Percentiles rank a stretch among this genome's conserved stretches.
Conservation (phyloP, 2,888 invertebrate species). For the Drosophila multiciliata region DNA sequence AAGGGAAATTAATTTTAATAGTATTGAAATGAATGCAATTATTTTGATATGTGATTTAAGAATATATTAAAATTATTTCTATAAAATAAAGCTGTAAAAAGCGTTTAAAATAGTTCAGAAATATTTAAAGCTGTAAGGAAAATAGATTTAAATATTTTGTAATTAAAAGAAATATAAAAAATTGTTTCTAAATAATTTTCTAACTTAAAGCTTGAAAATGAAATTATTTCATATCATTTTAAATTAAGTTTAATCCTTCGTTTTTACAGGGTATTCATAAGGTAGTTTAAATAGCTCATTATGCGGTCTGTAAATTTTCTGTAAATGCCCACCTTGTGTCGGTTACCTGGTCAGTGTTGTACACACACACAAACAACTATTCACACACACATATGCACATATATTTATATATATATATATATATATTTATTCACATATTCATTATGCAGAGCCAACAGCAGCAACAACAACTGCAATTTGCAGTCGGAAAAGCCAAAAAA, state of each 20-base stretch:
- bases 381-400: neutral
- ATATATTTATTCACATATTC: slow-evolving; percentile 9
- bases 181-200: no score
- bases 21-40: neutral
- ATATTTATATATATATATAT: neutral
- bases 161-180: no score
- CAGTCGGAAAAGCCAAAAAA: slow-evolving; percentile 56
- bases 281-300: slow-evolving; percentile 7
- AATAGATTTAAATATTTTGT: no score
- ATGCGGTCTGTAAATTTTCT: slow-evolving; percentile 45
- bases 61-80: neutral
- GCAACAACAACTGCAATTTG: slow-evolving; percentile 11
- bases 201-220: no score
- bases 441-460: slow-evolving; percentile 37
- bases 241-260: no score
- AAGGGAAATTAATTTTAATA: neutral
- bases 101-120: no score
- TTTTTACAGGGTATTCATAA: slow-evolving; percentile 36
- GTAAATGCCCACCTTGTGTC: slow-evolving; percentile 52
- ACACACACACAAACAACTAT: slow-evolving; percentile 18
- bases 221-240: no score
- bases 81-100: no score
- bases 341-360: slow-evolving; percentile 46
- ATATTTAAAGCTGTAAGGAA: no score
- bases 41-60: neutral